Evolutionary conservation across 2,797 vertebrate genomes (phyloP), one percentile per base, ranked within the genome.

Genomic region (Cossypha polioptera): DNA sequence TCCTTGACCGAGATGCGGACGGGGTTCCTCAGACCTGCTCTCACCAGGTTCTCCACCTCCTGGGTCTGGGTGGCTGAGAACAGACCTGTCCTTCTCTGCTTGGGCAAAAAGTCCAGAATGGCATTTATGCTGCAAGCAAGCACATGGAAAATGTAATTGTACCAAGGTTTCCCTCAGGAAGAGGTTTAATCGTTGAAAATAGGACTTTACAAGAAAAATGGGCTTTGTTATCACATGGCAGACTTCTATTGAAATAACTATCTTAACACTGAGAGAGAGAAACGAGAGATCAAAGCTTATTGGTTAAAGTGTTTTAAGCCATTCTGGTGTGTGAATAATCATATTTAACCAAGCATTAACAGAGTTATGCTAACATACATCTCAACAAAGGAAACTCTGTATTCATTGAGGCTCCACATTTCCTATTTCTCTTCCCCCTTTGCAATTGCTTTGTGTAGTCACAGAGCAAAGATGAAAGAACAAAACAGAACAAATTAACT

Each of bases 1-100:
- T 99, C 99, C 89, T 99, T 99, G 80, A 99, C 99, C 0, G 98
- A 96, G 95, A 99, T 98, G 29, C 99, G 99, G 6, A 99, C 99
- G 0, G 99, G 99, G 95, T 99, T 99, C n/a, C 99, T 97, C 51
- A 99, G 99, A 2, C 99, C 99, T 0, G 99, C 99, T 17, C 99
- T 97, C 95, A 99, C 99, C 97, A 99, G 97, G 96, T 98, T 99
- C 98, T 99, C 99, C 95, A 99, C 97, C 94, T 99, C 99, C 95
- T 99, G 99, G 0, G 99, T 99, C 93, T 99, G 99, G 3, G 99
- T 99, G 61, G 99, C 99, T 2, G 99, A 99, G 96, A 99, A 99
- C 63, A 99, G 97, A 47, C 99, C 99, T 0, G 99, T 99, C 12
- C 99, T 98, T 18, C 99, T 98, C 98, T 99, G 99, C 97, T 99